phyloP scores from a whole-genome alignment of 92 coral and sea anemone species.

The Bergia puertoricense region DNA sequence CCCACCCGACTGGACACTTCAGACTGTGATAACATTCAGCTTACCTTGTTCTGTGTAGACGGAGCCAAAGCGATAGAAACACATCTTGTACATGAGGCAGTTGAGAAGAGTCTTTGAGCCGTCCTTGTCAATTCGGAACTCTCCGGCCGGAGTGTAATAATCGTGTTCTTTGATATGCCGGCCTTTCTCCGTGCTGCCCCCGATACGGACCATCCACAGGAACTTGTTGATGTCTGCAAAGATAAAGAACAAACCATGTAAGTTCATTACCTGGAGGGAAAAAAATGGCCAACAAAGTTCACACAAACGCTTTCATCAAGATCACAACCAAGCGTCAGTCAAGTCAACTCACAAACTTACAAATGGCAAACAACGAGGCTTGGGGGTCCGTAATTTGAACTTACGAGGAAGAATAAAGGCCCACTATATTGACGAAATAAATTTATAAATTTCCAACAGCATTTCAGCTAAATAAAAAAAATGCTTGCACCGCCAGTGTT shows the following conservation, averaged over 20 bases:
- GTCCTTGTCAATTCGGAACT: slow-evolving; percentile 95
- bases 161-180: slow-evolving; percentile 97
- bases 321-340: too few species aligned
- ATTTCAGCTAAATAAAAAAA: too few species aligned
- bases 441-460: too few species aligned
- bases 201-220: slow-evolving; percentile 99
- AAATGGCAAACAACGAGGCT: too few species aligned
- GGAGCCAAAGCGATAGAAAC: slow-evolving; percentile 98
- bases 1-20: too few species aligned
- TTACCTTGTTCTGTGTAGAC: slow-evolving; percentile 98
- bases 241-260: background rate
- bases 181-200: slow-evolving; percentile 99
- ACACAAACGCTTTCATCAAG: too few species aligned
- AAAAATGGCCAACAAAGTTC: background rate
- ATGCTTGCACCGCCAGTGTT: too few species aligned
- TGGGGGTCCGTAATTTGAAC: too few species aligned
- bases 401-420: too few species aligned
- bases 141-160: slow-evolving; percentile 96
- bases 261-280: background rate
- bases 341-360: too few species aligned
- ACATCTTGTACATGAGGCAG: slow-evolving; percentile 99
- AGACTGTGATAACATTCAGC: background rate
- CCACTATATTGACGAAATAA: too few species aligned
- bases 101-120: slow-evolving; percentile 91
- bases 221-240: slow-evolving; percentile 95